Evolutionary conservation across 2,797 vertebrate species (phyloP), one percentile per base, ranked within the genome.

Genomic region (Eupleurogrammus muticus): DNA sequence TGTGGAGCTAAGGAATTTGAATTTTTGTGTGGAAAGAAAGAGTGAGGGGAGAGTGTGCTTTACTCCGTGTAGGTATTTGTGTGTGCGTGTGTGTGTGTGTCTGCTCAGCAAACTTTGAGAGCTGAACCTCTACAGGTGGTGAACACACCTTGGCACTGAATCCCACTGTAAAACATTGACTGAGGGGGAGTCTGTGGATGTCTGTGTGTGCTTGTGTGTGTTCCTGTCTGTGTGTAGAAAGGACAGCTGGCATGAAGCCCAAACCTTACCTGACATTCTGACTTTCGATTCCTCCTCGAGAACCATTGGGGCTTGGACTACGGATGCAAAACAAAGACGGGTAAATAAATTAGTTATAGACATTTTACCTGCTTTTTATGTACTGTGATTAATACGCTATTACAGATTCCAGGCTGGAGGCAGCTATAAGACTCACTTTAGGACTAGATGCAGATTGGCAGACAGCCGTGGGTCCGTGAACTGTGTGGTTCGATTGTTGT

Each of bases 401-500:
- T 36, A 21, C 3, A 16, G 55, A 34, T 56, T 42, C 57, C 51
- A 2, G 11, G 24, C 19, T 69, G 3, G 11, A 9, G 11, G n/a
- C 9, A 16, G 0, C 35, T 2, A 28, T 2, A 40, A 16, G 14
- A 92, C 96, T 96, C 87, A 99, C 97, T 99, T 99, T 19, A 99
- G 93, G 80, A 99, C 97, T 61, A 96, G 94, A 91, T 99, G 97
- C 88, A 99, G 94, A 93, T 99, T 99, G 70, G 97, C 97, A 0
- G 97, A 99, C 51, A 99, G 96, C 35, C 97, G 96, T 0, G 97
- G 97, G 88, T 99, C 97, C 13, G 97, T 99, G 91, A 99, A 99
- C 88, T 99, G 97, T 14, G 97, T 99, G 72, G 97, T 99, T 65
- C 97, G 94, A 94, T 99, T 99, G 95, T 99, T 99, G 94, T 99